Conservation (phyloP, 1,140 invertebrate genomes). For the Brachionus calyciflorus region DNA sequence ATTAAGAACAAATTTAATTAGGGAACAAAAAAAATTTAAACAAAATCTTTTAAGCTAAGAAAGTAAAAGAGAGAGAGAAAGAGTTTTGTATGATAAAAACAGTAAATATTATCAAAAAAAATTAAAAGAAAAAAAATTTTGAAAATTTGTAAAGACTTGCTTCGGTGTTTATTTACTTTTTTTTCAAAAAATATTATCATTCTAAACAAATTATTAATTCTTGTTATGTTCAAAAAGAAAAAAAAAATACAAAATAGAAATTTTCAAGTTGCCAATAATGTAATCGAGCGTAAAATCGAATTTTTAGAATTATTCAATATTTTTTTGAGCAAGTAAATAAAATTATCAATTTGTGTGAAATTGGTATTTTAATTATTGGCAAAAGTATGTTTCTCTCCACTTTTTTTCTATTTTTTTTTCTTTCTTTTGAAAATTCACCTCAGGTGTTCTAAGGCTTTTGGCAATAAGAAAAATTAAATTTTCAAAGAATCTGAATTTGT, state of each 20-base stretch:
- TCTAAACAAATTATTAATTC: slow-evolving; percentile 23
- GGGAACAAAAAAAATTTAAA: too few relatives aligned
- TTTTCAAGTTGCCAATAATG: not conserved
- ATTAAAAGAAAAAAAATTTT: slow-evolving; percentile 9
- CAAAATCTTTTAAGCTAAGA: too few relatives aligned
- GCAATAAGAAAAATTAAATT: too few relatives aligned
- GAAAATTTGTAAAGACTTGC: not conserved
- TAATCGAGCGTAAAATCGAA: slow-evolving; percentile 31
- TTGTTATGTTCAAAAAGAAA: not conserved
- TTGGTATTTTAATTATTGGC: not conserved
- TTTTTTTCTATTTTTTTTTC: too few relatives aligned
- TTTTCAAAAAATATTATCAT: too few relatives aligned
- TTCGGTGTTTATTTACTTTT: not conserved
- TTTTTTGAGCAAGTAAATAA: slow-evolving; percentile 3
- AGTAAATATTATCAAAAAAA: slow-evolving; percentile 24
- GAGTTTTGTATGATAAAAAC: slow-evolving; percentile 29
- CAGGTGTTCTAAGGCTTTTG: too few relatives aligned
- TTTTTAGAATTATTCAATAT: not conserved
- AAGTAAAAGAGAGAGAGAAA: too few relatives aligned
- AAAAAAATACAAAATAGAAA: slow-evolving; percentile 8
- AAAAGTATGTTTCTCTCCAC: too few relatives aligned
- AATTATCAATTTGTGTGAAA: not conserved
- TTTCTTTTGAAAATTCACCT: too few relatives aligned
- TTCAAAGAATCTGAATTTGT: too few relatives aligned
- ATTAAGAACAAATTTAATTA: too few relatives aligned